Conservation (phyloP, 2,797 vertebrate species). For the Hyperoplus immaculatus region DNA sequence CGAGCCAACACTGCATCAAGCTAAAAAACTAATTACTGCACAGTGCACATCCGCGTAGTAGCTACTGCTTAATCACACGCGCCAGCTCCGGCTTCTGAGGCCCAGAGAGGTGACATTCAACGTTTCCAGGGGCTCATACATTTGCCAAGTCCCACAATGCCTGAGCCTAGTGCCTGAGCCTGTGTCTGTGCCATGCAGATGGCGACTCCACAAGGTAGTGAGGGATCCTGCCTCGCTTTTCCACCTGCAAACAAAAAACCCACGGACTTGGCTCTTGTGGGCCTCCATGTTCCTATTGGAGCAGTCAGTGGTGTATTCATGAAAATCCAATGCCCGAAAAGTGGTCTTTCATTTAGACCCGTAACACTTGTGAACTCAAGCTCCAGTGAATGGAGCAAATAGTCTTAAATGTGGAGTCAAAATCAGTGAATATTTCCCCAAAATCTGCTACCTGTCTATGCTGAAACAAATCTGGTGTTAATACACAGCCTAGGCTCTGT, state of each 20-base stretch:
- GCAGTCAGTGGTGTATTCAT: conserved; percentile 7
- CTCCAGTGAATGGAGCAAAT: neutral
- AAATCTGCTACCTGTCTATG: too few relatives aligned
- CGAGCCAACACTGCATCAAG: neutral
- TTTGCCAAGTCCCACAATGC: conserved; percentile 49
- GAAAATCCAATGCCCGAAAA: neutral
- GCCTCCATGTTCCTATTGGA: neutral
- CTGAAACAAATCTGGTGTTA: too few relatives aligned
- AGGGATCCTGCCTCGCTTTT: conserved; percentile 25
- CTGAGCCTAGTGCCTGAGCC: conserved; percentile 31
- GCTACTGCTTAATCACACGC: conserved; percentile 9
- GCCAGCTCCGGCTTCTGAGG: conserved; percentile 15
- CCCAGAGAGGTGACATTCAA: conserved; percentile 44
- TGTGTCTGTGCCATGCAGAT: conserved; percentile 31
- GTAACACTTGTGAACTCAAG: conserved; percentile 1
- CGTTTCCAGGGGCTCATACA: neutral
- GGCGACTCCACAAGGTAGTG: conserved; percentile 36
- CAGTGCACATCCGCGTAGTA: neutral
- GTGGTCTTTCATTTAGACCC: conserved; percentile 17
- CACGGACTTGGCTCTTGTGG: neutral
- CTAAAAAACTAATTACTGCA: neutral
- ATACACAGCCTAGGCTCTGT: too few relatives aligned
- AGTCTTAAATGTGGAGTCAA: too few relatives aligned
- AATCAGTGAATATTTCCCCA: too few relatives aligned
- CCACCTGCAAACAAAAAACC: conserved; percentile 3